Percentiles rank a stretch among this genome's conserved stretches.
Conservation (phyloP, 2,113 vertebrate species). For the Tetrax tetrax region DNA sequence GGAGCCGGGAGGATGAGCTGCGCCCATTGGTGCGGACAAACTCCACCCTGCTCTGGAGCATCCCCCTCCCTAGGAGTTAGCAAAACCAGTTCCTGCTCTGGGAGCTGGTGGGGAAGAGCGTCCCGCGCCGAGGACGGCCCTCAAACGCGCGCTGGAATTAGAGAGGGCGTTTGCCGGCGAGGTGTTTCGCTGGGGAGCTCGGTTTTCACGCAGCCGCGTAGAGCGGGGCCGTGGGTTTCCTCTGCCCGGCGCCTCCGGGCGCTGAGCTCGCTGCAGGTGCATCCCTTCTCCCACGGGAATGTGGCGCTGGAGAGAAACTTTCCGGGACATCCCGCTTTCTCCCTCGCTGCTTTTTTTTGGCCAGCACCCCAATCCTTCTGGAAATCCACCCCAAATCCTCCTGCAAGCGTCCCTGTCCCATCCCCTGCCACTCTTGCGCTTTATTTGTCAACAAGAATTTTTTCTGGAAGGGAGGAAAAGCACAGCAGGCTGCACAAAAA, state of each 20-base stretch:
- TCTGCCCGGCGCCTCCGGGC: fast-evolving
- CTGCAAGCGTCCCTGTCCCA: fast-evolving
- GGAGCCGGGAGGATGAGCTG: fast-evolving
- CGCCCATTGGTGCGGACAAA: fast-evolving
- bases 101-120: neutral
- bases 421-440: neutral
- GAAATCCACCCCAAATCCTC: fast-evolving
- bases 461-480: neutral
- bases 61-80: neutral
- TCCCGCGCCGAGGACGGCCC: fast-evolving
- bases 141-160: fast-evolving
- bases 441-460: no score
- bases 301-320: neutral
- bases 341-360: neutral
- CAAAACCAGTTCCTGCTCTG: fast-evolving
- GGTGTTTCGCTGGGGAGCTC: neutral
- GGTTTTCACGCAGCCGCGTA: fast-evolving
- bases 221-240: neutral
- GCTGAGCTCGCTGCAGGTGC: neutral
- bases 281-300: fast-evolving
- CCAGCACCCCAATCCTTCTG: neutral
- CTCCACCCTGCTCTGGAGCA: neutral
- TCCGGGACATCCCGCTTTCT: neutral
- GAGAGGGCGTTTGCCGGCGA: fast-evolving
- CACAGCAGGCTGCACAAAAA: fast-evolving